A percentile compares a stretch with the other conserved stretches of the same genome.
phyloP scores from a whole-genome alignment of 1,140 invertebrate species.

The Tetranychus urticae region DNA sequence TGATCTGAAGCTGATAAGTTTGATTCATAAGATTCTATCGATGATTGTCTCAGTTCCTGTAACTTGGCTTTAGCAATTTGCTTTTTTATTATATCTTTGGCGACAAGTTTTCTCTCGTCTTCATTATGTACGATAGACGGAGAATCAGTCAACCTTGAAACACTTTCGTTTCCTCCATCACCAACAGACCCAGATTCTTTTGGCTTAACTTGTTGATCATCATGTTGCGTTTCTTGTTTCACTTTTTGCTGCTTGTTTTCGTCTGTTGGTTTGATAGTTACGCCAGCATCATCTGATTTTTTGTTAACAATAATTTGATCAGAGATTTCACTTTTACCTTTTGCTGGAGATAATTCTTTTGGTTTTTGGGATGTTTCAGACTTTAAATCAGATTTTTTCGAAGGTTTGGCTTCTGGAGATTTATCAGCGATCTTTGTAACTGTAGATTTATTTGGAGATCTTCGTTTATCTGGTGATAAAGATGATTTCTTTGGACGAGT shows the following conservation, averaged over 20 bases:
- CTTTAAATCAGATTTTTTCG: no score
- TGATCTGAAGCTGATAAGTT: neutral
- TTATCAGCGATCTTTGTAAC: conserved; percentile 8
- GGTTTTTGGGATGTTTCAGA: neutral
- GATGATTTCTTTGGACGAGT: neutral
- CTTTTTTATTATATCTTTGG: conserved; percentile 6
- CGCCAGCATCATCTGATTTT: no score
- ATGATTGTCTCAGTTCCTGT: neutral
- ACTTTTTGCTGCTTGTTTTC: no score
- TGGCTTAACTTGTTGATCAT: no score
- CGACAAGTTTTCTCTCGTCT: neutral
- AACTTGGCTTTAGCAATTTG: conserved; percentile 13
- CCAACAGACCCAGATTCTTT: no score
- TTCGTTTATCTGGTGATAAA: no score
- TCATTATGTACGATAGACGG: neutral
- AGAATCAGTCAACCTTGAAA: no score
- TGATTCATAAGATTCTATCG: neutral
- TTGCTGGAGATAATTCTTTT: neutral
- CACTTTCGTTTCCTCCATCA: no score
- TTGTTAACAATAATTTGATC: no score
- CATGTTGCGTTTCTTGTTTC: no score
- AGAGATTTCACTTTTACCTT: no score
- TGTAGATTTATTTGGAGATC: conserved; percentile 7
- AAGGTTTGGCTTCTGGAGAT: conserved; percentile 1
- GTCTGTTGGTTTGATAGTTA: no score